Evolutionary conservation across 2,888 invertebrate genomes (phyloP), one percentile per base, ranked within the genome.

Genomic region (Eledone cirrhosa): DNA sequence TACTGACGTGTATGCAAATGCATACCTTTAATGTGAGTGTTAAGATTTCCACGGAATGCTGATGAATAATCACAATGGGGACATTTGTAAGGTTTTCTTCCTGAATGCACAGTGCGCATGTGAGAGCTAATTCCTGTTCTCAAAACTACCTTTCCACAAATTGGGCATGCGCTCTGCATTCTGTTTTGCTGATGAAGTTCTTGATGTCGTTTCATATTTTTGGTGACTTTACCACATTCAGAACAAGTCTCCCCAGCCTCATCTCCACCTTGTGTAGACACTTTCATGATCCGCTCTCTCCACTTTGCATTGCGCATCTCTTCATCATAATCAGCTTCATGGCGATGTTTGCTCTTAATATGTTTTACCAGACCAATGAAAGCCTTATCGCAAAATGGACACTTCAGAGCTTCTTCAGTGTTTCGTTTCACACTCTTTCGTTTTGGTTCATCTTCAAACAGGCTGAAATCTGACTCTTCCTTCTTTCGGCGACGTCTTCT

Each of bases 21-120:
- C 87, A 89, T 88, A 24, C 88, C 88, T 82, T 88, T 88, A 79
- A 89, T 88, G 81, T 89, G 88, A 48, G 88, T 89, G 84, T 89
- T 89, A 27, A 89, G 84, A 80, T 89, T 89, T 13, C 88, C 88
- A 29, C 88, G 83, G 83, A 88, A 89, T 77, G 88, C 88, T 48
- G 88, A 89, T 22, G 87, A 84, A 78, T 89, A 89, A 80, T 89
- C 88, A 82, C 88, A 89, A 81, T 89, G 88, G 19, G 88, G 88
- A 80, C 88, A 89, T 79, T 88, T 88, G 84, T 89, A 88, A 48
- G 88, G 88, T 74, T 87, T 85, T 19, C 88, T 84, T n/a, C 88
- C 88, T 79, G 88, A 89, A 81, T 89, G 88, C 7, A 89, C 88
- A 22, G 88, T 89, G 65, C 88, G 83, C 87, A 89, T 88, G 81